Evolutionary conservation across 2,888 invertebrate species (phyloP).

Genomic region (Cecidostiba fungosa): DNA sequence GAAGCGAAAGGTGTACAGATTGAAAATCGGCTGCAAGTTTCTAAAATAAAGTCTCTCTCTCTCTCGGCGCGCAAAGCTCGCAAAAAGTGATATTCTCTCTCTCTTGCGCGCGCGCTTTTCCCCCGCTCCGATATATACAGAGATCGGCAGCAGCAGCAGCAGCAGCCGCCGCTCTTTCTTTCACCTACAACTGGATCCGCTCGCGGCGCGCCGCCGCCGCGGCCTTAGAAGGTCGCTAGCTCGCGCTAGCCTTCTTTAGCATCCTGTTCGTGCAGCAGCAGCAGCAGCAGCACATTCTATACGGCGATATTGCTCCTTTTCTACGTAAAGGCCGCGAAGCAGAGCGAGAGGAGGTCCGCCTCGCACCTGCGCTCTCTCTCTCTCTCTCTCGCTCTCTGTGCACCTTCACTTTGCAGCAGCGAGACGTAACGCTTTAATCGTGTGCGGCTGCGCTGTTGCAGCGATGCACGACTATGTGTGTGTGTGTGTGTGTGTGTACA

Average conservation of each 20-base stretch:
- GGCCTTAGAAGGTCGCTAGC: slow-evolving; percentile 78
- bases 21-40: slow-evolving; percentile 14
- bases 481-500: background rate
- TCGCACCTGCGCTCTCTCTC: slow-evolving; percentile 46
- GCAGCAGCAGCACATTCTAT: slow-evolving; percentile 38
- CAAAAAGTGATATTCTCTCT: slow-evolving; percentile 4
- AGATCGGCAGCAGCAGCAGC: no score
- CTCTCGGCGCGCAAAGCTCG: background rate
- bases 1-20: slow-evolving; percentile 26
- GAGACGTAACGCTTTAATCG: slow-evolving; percentile 36
- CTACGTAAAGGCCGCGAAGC: slow-evolving; percentile 47
- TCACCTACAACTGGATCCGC: slow-evolving; percentile 52
- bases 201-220: slow-evolving; percentile 66
- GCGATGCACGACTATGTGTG: background rate
- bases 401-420: slow-evolving; percentile 32
- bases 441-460: background rate
- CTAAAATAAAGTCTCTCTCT: slow-evolving; percentile 32
- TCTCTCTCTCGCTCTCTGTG: slow-evolving; percentile 37
- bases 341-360: background rate
- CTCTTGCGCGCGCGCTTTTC: background rate
- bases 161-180: slow-evolving; percentile 52
- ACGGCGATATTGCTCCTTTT: slow-evolving; percentile 30
- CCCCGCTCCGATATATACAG: background rate
- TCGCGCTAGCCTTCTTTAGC: slow-evolving; percentile 77
- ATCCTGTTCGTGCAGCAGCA: slow-evolving; percentile 68